Evolutionary conservation across 2,113 vertebrate genomes (phyloP).

Genomic region (Xenopus borealis): DNA sequence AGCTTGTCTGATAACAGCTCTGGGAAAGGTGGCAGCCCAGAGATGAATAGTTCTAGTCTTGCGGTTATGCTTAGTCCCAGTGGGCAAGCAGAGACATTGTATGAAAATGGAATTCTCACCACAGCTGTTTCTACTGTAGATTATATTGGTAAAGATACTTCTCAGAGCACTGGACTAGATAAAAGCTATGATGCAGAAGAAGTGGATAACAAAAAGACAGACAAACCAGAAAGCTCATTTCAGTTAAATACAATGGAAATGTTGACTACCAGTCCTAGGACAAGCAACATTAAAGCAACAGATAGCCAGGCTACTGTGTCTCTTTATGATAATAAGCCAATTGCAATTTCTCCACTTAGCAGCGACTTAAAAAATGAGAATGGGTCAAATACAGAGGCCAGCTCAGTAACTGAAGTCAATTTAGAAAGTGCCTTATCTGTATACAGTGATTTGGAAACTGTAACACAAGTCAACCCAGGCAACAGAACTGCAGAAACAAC

Average conservation of each 20-base stretch:
- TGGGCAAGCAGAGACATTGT: constrained; percentile 6
- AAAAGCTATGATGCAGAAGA: neutral
- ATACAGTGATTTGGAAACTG: neutral
- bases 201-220: constrained; percentile 26
- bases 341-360: constrained; percentile 8
- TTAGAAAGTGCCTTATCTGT: neutral
- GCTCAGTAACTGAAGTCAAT: constrained; percentile 12
- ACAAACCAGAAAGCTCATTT: constrained; percentile 38
- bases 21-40: neutral
- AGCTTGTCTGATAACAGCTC: rapidly evolving
- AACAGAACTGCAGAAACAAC: neutral
- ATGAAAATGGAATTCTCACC: constrained; percentile 46
- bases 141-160: neutral
- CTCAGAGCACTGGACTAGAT: constrained; percentile 11
- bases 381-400: constrained; percentile 18
- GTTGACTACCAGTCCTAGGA: constrained; percentile 2
- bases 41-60: constrained; percentile 7
- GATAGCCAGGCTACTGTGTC: constrained; percentile 1
- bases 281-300: constrained; percentile 24
- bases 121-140: constrained; percentile 32
- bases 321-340: neutral
- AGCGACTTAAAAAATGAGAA: rapidly evolving
- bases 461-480: neutral
- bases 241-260: constrained; percentile 36
- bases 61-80: constrained; percentile 29